phyloP scores from a whole-genome alignment of 2,888 invertebrate genomes.

The Camptogramma bilineatum region DNA sequence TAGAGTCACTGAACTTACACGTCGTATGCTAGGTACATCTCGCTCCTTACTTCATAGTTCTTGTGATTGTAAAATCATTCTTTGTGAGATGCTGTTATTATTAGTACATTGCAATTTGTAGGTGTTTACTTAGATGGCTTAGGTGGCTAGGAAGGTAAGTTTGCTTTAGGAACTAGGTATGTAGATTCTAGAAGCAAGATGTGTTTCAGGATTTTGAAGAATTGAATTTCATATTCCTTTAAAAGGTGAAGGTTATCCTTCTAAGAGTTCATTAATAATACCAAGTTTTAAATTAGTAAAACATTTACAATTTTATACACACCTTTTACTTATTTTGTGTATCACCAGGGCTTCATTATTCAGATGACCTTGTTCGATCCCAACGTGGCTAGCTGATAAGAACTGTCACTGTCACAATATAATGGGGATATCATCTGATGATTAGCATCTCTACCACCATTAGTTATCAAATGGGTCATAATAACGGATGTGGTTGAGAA shows the following conservation, averaged over 20 bases:
- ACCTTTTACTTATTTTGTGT: too few species aligned
- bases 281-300: too few species aligned
- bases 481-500: background rate
- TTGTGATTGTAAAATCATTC: constrained; percentile 77
- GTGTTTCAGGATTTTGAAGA: too few species aligned
- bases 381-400: background rate
- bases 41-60: constrained; percentile 77
- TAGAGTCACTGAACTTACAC: constrained; percentile 81
- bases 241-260: background rate
- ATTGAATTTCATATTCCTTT: too few species aligned
- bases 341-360: too few species aligned
- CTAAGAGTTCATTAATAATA: background rate
- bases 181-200: background rate
- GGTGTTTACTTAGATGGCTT: constrained; percentile 46
- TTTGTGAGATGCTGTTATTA: constrained; percentile 64
- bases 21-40: constrained; percentile 71
- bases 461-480: background rate
- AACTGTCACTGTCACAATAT: constrained; percentile 2
- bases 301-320: too few species aligned
- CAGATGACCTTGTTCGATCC: too few species aligned
- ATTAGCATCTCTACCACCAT: background rate
- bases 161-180: background rate
- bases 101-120: constrained; percentile 50
- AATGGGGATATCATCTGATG: constrained; percentile 1
- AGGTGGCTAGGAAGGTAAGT: too few species aligned